These are phyloP conservation scores for Harmothoe impar DNA, from an alignment of 2,888 invertebrate genomes.

Conservation along the genomic window DNA sequence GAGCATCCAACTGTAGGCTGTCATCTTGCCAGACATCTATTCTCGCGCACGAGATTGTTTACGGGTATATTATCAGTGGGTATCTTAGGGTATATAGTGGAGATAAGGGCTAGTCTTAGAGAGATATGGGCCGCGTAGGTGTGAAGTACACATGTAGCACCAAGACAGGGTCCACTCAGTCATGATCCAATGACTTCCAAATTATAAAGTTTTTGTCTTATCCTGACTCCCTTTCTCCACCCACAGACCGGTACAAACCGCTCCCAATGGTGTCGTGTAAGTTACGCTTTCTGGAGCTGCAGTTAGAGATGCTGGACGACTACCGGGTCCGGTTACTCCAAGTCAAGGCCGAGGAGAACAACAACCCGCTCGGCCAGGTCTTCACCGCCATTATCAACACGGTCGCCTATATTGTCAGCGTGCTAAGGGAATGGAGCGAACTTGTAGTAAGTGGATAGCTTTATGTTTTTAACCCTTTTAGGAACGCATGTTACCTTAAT, in stretches of 20 bases:
- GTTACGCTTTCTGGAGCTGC: slow-evolving; percentile 92
- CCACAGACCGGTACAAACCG: slow-evolving; percentile 89
- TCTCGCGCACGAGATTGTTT: too few relatives aligned
- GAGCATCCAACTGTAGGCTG: too few relatives aligned
- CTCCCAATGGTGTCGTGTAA: slow-evolving; percentile 88
- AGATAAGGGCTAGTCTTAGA: too few relatives aligned
- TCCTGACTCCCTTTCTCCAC: too few relatives aligned
- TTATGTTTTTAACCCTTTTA: not conserved
- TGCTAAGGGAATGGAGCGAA: slow-evolving; percentile 90
- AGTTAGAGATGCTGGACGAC: slow-evolving; percentile 94
- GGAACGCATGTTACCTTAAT: not conserved
- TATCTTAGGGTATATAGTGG: too few relatives aligned
- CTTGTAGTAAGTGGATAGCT: slow-evolving; percentile 85
- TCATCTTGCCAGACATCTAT: too few relatives aligned
- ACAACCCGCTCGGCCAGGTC: slow-evolving; percentile 85
- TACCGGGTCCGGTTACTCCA: slow-evolving; percentile 94
- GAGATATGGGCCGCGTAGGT: too few relatives aligned
- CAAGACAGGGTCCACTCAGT: too few relatives aligned
- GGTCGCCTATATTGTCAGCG: slow-evolving; percentile 88
- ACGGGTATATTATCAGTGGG: too few relatives aligned
- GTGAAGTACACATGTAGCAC: too few relatives aligned
- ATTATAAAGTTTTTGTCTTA: too few relatives aligned
- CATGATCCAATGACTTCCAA: too few relatives aligned
- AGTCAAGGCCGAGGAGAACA: slow-evolving; percentile 86
- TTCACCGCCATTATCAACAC: slow-evolving; percentile 90